phyloP scores from a whole-genome alignment of 2,797 vertebrate genomes.

The Eurystomus glaucurus region DNA sequence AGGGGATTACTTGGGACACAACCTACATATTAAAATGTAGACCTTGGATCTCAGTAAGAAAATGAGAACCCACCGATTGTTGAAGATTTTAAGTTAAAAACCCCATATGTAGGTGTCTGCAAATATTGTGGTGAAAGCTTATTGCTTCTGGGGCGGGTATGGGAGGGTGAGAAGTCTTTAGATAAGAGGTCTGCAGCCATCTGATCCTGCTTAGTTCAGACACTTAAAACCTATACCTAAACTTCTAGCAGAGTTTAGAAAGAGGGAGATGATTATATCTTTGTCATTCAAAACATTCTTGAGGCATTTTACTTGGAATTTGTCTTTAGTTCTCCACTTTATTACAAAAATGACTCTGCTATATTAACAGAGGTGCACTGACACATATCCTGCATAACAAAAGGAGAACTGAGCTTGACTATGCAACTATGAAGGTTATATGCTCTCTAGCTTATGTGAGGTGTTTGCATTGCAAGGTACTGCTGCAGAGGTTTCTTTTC shows the following conservation, averaged over 20 bases:
- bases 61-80: not conserved
- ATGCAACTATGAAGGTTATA: not conserved
- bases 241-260: not conserved
- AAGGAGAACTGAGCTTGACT: not conserved
- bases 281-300: not conserved
- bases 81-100: not conserved
- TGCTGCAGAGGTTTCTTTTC: not conserved
- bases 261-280: not conserved
- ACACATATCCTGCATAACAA: not conserved
- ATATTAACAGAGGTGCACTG: not conserved
- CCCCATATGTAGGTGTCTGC: accelerated
- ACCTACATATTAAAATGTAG: not conserved
- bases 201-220: not conserved
- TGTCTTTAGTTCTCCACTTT: not conserved
- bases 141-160: not conserved
- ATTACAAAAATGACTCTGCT: not conserved
- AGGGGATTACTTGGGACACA: not conserved
- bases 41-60: not conserved
- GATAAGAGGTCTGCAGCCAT: not conserved
- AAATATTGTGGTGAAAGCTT: not conserved
- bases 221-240: not conserved
- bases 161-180: not conserved
- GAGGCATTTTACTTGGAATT: not conserved
- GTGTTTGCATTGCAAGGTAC: not conserved
- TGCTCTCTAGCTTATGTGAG: not conserved